Evolutionary conservation across 1,140 invertebrate species (phyloP).

Genomic region (Agraylea sexmaculata): DNA sequence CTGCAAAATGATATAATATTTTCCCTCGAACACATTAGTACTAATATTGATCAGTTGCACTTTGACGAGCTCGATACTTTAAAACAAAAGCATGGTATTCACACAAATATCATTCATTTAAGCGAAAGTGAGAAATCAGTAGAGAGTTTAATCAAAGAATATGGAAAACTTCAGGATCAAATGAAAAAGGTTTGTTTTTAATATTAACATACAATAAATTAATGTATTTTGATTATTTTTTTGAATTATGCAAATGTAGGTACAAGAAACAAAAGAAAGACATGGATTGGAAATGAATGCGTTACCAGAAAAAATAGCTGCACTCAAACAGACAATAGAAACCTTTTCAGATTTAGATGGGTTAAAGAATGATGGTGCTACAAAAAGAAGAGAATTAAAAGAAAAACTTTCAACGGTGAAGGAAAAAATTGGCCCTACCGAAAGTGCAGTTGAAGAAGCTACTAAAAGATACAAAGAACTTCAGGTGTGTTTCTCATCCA

Average conservation of each 20-base stretch:
- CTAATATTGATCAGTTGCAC: conserved; percentile 36
- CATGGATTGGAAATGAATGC: conserved; percentile 34
- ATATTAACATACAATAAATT: neutral
- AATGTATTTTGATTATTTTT: no score
- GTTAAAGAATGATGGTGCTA: conserved; percentile 32
- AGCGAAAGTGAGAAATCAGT: conserved; percentile 34
- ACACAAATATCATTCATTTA: no score
- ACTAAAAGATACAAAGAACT: conserved; percentile 29
- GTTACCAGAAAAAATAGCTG: conserved; percentile 34
- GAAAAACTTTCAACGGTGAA: conserved; percentile 27
- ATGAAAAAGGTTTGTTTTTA: conserved; percentile 32
- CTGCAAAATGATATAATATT: conserved; percentile 39
- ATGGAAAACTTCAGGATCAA: conserved; percentile 34
- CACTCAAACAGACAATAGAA: conserved; percentile 36
- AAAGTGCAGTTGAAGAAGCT: conserved; percentile 29
- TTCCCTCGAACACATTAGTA: conserved; percentile 37
- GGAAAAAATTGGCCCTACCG: conserved; percentile 29
- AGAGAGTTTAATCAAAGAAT: conserved; percentile 34
- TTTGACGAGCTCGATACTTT: conserved; percentile 38
- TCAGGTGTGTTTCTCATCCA: conserved; percentile 24
- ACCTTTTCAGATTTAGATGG: conserved; percentile 36
- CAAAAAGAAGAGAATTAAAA: conserved; percentile 21
- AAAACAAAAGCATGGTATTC: conserved; percentile 32
- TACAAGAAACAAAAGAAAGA: conserved; percentile 33
- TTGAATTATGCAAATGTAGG: conserved; percentile 22